Base-by-base conservation (phyloP, 2,797 vertebrate species). In the Acanthurus tractus region DNA sequence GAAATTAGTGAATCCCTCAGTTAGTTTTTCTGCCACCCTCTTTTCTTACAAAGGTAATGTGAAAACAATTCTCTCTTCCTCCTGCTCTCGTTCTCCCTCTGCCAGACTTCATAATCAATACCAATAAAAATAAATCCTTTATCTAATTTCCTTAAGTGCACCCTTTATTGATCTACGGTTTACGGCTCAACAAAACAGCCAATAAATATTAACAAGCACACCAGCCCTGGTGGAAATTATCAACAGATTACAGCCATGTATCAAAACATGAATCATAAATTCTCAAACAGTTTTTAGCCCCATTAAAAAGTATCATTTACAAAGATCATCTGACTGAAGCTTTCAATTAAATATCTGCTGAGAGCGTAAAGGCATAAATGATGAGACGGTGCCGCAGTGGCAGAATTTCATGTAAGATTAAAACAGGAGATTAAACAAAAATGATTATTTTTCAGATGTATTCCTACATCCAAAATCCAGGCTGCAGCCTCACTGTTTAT, bases 71-170 rank as follows among this genome's bases (percentile, higher is more conserved):
- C 20, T 2, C 45, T n/a, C 22, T 3, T 34, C 29, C 29, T 34
- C 29, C 29, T 34, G 29, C 45, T 10, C 48, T 9, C 20, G 12
- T 38, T 7, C 61, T 15, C 49, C 29, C 44, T 44, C 50, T 18
- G 45, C 18, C 70, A 77, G 67, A 65, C 80, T 72, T 73, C 42
- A 69, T 70, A 82, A 90, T 92, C 90, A 87, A 93, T 92, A 87
- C 68, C 78, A 89, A 88, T 88, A 87, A 76, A 90, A 88, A 82
- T 82, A 89, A 86, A 90, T 80, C 81, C 71, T 86, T 80, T 83
- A 82, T 89, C 86, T 89, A 63, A 90, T 93, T 90, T 91, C 79
- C 81, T 81, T 86, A 88, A 92, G 91, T 91, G 86, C 83, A 77
- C 18, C 56, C 55, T 79, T 72, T 82, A 91, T 90, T 88, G 91